Base-by-base conservation (phyloP, 2,797 vertebrate species). In the Perodicticus potto region DNA sequence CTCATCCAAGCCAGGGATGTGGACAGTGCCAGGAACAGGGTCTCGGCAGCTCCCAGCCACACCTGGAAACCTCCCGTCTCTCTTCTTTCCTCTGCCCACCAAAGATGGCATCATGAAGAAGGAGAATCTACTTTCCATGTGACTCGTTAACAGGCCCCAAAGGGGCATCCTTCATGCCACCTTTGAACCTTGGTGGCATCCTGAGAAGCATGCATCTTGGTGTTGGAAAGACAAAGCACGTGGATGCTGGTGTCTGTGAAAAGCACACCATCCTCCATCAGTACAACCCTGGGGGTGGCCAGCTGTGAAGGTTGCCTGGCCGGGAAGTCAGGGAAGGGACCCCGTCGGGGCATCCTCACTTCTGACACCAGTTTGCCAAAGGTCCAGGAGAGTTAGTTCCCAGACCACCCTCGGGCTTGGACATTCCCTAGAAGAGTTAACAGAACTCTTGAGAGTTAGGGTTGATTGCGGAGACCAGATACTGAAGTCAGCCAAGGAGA, bases 311-410 rank as follows among this genome's bases (percentile, higher is more conserved):
- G 25, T 61, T 61, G 59, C 59, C 59, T 17, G 5, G 27, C 25
- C 23, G 4, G 59, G 59, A 29, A 45, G 13, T 16, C 13, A 27
- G 12, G 67, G n/a, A 12, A 9, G 8, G 32, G 67, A 10, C 32
- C 1, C 3, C 2, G 16, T 32, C 0, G 3, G 67, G 17, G 5
- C 0, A 7, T 34, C n/a, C n/a, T 69, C 32, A 1, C 17, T 19
- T 69, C 32, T 7, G 14, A 34, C 65, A 34, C 7, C 65, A 34
- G 17, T 19, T 61, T 69, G 65, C 32, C 32, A 34, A n/a, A 69
- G 29, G n/a, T 34, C 4, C 6, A 8, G 65, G 25, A 14, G 9
- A 65, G 63, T 29, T 29, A 53, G 49, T 53, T 14, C 63, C n/a
- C 29, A 65, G 13, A 34, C 17, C n/a, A n/a, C 7, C 32, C 32